These are phyloP conservation scores for Didymodactylos carnosus DNA, from an alignment of 2,888 invertebrate genomes.

Conservation along the genomic window DNA sequence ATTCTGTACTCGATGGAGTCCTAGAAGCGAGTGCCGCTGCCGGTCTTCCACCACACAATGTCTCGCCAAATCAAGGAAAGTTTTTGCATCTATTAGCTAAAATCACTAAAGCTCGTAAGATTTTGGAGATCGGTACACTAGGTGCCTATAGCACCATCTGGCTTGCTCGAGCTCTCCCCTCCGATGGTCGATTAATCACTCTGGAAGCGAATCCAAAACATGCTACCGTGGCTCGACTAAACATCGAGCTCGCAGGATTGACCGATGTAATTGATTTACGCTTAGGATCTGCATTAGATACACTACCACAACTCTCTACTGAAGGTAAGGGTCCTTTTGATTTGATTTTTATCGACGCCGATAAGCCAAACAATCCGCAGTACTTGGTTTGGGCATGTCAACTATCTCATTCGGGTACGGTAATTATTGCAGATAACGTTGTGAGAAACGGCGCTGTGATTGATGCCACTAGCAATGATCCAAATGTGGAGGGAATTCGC, in stretches of 20 bases:
- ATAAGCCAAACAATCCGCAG: not conserved
- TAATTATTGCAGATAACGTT: not conserved
- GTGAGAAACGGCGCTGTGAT: not conserved
- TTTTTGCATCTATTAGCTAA: not conserved
- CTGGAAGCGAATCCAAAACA: not conserved
- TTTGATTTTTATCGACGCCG: not conserved
- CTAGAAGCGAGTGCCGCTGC: not conserved
- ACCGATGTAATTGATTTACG: not conserved
- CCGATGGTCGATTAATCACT: not conserved
- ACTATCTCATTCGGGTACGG: not conserved
- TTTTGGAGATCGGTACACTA: not conserved
- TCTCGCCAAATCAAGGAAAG: not conserved
- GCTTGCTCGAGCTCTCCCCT: not conserved
- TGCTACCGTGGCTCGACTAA: not conserved
- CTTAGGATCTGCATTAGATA: not conserved
- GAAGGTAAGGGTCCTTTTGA: not conserved
- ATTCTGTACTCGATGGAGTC: not conserved
- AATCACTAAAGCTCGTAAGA: not conserved
- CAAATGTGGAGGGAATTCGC: not conserved
- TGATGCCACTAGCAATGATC: not conserved
- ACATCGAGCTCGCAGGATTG: not conserved
- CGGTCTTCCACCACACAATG: not conserved
- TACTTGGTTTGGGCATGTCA: not conserved
- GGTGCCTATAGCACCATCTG: not conserved
- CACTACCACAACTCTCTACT: not conserved